phyloP scores from a whole-genome alignment of 2,888 invertebrate genomes.

The Troilus luridus region DNA sequence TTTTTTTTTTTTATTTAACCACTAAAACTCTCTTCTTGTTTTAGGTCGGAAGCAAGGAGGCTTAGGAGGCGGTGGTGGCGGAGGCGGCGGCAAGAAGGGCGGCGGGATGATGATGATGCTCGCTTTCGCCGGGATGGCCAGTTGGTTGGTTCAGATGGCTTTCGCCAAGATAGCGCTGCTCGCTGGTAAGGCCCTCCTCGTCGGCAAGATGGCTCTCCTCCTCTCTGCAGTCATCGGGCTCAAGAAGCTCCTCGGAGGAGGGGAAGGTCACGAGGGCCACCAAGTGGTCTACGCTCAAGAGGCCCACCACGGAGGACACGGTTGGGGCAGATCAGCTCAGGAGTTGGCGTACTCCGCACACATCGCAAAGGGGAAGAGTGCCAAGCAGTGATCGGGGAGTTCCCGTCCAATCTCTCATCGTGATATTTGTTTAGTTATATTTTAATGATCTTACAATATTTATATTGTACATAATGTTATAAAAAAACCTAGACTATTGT shows the following conservation, averaged over 20 bases:
- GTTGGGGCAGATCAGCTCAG: slow-evolving; percentile 64
- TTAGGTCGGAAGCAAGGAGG: slow-evolving; percentile 71
- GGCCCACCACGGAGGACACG: slow-evolving; percentile 60
- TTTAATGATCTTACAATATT: neutral
- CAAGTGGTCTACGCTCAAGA: slow-evolving; percentile 64
- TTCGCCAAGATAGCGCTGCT: slow-evolving; percentile 77
- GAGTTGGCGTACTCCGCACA: slow-evolving; percentile 40
- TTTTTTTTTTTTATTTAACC: too few relatives aligned
- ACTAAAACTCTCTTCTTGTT: neutral
- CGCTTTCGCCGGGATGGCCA: slow-evolving; percentile 73
- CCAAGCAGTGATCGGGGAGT: neutral
- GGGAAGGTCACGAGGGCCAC: slow-evolving; percentile 70
- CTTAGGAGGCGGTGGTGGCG: slow-evolving; percentile 67
- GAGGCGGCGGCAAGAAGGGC: slow-evolving; percentile 68
- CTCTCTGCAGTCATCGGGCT: slow-evolving; percentile 87
- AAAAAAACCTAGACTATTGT: neutral
- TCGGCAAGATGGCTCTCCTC: slow-evolving; percentile 82
- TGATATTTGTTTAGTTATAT: neutral
- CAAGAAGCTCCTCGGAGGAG: slow-evolving; percentile 79
- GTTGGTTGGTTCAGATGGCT: slow-evolving; percentile 77
- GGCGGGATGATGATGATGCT: slow-evolving; percentile 74
- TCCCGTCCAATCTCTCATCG: neutral
- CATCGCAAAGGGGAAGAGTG: neutral
- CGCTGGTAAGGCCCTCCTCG: slow-evolving; percentile 77
- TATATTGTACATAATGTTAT: neutral